Evolutionary conservation across 2,888 invertebrate species (phyloP).

Genomic region (Cataglyphis albicans): DNA sequence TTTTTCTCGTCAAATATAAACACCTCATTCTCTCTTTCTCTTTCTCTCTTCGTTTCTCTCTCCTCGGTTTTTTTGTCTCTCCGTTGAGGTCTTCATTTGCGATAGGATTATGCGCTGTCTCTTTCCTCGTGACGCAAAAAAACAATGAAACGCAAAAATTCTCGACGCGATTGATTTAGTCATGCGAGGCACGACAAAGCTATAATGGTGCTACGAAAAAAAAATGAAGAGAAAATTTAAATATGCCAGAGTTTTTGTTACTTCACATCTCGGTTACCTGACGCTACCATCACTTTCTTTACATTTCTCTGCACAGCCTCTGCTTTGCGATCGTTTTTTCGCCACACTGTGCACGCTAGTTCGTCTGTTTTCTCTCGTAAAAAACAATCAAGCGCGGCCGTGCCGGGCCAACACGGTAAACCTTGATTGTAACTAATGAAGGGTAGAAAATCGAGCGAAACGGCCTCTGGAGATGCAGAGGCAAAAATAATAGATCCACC

Average conservation of each 20-base stretch:
- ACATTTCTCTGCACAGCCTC: conserved; percentile 20
- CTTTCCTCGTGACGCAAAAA: conserved; percentile 64
- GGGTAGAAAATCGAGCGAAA: conserved; percentile 44
- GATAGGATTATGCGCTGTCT: conserved; percentile 38
- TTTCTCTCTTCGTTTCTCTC: background rate
- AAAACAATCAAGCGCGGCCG: conserved; percentile 83
- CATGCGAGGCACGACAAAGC: conserved; percentile 74
- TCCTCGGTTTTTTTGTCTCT: conserved; percentile 19
- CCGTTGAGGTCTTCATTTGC: conserved; percentile 77
- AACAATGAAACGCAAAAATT: conserved; percentile 79
- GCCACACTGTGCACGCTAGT: conserved; percentile 10
- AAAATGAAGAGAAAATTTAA: conserved; percentile 82
- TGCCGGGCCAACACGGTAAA: conserved; percentile 77
- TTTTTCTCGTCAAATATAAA: background rate
- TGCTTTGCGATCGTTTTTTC: conserved; percentile 24
- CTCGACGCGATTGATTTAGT: conserved; percentile 79
- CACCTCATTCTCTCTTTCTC: background rate
- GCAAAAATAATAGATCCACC: conserved; percentile 46
- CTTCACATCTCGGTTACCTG: conserved; percentile 52
- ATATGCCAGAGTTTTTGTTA: conserved; percentile 77
- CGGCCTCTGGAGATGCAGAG: conserved; percentile 9
- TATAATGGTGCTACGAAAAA: conserved; percentile 82
- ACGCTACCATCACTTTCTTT: conserved; percentile 15
- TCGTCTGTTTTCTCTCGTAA: conserved; percentile 79
- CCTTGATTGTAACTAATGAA: conserved; percentile 83